Base-by-base conservation (phyloP, 2,888 invertebrate species). In the Macaria liturata region DNA sequence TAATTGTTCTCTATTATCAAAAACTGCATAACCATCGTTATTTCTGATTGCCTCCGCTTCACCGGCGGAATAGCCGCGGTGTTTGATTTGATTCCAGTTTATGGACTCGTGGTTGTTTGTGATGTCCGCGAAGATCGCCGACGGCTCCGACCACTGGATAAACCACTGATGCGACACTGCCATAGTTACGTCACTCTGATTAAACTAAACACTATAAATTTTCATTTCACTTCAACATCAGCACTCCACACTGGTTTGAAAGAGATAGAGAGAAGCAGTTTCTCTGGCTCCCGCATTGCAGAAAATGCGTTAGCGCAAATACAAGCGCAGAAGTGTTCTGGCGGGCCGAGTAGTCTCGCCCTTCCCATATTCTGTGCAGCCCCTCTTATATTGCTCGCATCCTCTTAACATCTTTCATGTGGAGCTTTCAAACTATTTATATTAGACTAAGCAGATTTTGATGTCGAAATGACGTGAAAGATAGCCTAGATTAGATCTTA, bases 121-220 rank as follows among this genome's bases (percentile, higher is more conserved):
- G 43, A 90, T 84, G 65, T 90, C 88, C 49, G 86, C 69, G 44
- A 87, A 77, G 43, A 88, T 57, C 69, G 81, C 65, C 37, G 86
- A 74, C 4, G 91, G 91, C 8, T 88, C 71, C 9, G 88, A 80
- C 92, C 92, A 92, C 72, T 91, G 88, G 61, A 91, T 79, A 70
- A 90, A 91, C 91, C 92, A 92, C 79, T 91, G 91, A 74, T 91
- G 88, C 60, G 91, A 88, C 67, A 90, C 83, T 58, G 92, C 88
- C 88, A 91, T 91, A 50, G 61, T 74, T 72, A 61, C 62, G 59
- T 60, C 60, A 67, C 64, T 69, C 56, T 30, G 43, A 46, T 45
- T 54, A 52, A 52, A 55, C 49, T 54, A 52, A 52, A 55, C 49
- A 55, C 59, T 56, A 49, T 46, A 46, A 57, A 59, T 61, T 58